phyloP scores from a whole-genome alignment of 2,797 vertebrate genomes.

The Notolabrus celidotus region DNA sequence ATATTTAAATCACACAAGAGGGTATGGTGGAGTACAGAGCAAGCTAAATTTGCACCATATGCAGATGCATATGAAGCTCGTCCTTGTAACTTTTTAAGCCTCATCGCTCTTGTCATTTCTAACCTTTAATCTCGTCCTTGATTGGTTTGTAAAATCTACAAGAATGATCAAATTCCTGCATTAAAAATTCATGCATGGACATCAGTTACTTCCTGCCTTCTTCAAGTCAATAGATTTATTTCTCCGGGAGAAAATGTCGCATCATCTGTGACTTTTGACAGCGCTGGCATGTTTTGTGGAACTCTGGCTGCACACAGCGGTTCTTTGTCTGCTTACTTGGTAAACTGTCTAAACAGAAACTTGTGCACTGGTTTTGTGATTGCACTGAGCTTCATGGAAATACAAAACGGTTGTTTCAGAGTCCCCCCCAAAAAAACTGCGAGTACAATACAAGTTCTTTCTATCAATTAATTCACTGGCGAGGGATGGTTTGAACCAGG shows the following conservation, averaged over 20 bases:
- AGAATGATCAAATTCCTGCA: neutral
- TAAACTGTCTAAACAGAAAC: constrained; percentile 13
- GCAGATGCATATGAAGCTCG: neutral
- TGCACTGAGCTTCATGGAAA: constrained; percentile 2
- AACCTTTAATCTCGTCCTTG: too few relatives aligned
- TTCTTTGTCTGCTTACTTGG: neutral
- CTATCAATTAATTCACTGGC: neutral
- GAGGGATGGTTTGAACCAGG: constrained; percentile 3
- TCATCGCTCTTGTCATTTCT: too few relatives aligned
- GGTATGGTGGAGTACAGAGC: neutral
- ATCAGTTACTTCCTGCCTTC: neutral
- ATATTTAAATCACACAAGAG: constrained; percentile 1
- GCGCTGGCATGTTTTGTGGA: constrained; percentile 23
- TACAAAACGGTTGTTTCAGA: neutral
- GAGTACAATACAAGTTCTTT: neutral
- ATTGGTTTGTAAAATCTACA: neutral
- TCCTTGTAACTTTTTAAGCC: too few relatives aligned
- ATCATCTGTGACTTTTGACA: constrained; percentile 20
- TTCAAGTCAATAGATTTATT: constrained; percentile 5
- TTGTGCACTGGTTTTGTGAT: constrained; percentile 3
- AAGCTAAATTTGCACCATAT: neutral
- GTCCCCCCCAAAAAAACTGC: neutral
- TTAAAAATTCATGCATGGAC: neutral
- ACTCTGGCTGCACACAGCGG: constrained; percentile 15
- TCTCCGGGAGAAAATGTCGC: neutral